These are phyloP conservation scores for Strongylocentrotus purpuratus DNA, from an alignment of 35 echinoderm and acorn worm genomes.

Conservation along the genomic window DNA sequence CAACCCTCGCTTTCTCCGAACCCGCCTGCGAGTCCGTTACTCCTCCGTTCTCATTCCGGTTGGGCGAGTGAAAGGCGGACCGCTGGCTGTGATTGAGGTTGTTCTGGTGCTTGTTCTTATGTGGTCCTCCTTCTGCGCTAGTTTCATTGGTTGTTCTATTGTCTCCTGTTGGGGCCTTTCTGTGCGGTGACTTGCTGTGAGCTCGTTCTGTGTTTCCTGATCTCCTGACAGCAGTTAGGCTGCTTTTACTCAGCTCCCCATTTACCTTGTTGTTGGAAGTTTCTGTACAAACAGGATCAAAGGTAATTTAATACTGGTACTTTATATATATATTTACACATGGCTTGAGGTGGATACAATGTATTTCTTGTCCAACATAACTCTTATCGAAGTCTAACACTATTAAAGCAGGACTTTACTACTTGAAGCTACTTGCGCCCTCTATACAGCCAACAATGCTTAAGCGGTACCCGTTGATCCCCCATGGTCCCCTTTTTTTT, in stretches of 20 bases:
- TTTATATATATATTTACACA: too few relatives aligned
- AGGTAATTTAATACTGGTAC: too few relatives aligned
- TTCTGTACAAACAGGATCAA: neutral
- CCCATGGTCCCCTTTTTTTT: too few relatives aligned
- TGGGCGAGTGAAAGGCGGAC: constrained; percentile 33
- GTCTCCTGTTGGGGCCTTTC: neutral
- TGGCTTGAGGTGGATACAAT: too few relatives aligned
- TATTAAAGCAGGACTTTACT: too few relatives aligned
- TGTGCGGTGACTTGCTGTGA: constrained; percentile 30
- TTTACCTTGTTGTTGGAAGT: neutral
- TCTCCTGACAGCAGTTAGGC: neutral
- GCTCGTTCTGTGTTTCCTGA: neutral
- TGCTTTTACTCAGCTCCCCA: neutral
- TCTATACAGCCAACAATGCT: too few relatives aligned
- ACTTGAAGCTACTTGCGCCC: too few relatives aligned
- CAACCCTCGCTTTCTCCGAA: neutral
- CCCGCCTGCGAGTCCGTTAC: neutral
- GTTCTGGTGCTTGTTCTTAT: neutral
- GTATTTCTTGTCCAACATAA: too few relatives aligned
- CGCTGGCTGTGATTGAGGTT: constrained; percentile 35
- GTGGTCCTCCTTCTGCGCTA: neutral
- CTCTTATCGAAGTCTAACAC: too few relatives aligned
- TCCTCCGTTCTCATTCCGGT: constrained; percentile 18
- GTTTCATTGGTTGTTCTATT: neutral
- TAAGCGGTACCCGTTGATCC: too few relatives aligned